These are phyloP conservation scores for Platygyra sinensis DNA, from an alignment of 64 coral and sea anemone genomes.

Conservation along the genomic window DNA sequence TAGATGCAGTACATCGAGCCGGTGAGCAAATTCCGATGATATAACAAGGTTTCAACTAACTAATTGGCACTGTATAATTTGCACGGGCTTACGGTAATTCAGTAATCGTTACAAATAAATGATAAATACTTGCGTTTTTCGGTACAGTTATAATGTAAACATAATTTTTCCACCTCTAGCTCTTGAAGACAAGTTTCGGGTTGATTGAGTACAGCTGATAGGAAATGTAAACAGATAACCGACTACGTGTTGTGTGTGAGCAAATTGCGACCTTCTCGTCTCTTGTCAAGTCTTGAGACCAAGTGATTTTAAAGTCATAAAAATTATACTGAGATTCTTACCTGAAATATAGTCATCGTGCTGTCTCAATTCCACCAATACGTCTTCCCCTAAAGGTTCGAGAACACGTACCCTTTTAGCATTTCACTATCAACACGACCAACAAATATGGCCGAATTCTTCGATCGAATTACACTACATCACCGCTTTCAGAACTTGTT, in stretches of 20 bases:
- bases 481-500: too few species aligned
- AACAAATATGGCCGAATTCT: conserved; percentile 59
- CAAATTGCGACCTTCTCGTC: background rate
- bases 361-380: conserved; percentile 84
- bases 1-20: background rate
- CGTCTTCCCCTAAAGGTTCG: conserved; percentile 81
- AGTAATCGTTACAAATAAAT: background rate
- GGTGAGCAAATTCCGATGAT: background rate
- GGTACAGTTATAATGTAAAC: conserved; percentile 26
- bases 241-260: too few species aligned
- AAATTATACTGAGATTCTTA: conserved; percentile 11
- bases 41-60: background rate
- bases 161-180: background rate
- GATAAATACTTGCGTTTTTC: background rate
- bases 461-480: background rate
- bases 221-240: background rate
- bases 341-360: conserved; percentile 99
- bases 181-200: conserved; percentile 1
- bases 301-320: conserved; percentile 10
- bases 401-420: background rate
- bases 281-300: background rate
- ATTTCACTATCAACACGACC: background rate
- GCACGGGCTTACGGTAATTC: too few species aligned
- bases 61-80: too few species aligned
- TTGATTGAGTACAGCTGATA: background rate